Percentiles rank a stretch among this genome's conserved stretches.
These are phyloP conservation scores for Spodoptera frugiperda DNA, from an alignment of 1,140 invertebrate species.

Conservation along the genomic window DNA sequence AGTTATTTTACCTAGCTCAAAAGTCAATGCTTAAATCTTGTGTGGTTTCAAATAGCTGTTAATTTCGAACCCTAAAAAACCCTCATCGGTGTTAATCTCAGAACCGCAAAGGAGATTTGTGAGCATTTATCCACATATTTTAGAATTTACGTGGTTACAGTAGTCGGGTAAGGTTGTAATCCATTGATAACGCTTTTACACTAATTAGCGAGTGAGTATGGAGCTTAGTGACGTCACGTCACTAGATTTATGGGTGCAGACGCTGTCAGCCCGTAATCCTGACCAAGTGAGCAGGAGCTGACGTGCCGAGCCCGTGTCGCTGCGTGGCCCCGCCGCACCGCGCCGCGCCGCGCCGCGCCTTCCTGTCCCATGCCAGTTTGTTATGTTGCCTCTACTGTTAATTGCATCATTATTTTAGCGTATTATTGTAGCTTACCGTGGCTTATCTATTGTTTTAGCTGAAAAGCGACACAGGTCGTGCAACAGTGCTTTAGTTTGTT, in stretches of 20 bases:
- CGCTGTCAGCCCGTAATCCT: constrained; percentile 66
- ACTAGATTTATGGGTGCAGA: constrained; percentile 70
- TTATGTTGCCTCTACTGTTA: constrained; percentile 12
- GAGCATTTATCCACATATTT: constrained; percentile 18
- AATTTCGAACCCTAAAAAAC: constrained; percentile 21
- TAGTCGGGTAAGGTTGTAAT: constrained; percentile 53
- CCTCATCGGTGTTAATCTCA: constrained; percentile 21
- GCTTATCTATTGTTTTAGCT: no score
- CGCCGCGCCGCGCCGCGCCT: not conserved
- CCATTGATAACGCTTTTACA: constrained; percentile 69
- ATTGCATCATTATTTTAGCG: constrained; percentile 5
- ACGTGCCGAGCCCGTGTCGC: constrained; percentile 42
- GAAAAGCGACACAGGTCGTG: no score
- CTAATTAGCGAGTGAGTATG: constrained; percentile 72
- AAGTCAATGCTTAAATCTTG: constrained; percentile 26
- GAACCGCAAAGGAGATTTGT: constrained; percentile 38
- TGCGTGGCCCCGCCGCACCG: not conserved
- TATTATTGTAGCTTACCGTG: no score
- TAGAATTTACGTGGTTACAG: constrained; percentile 36
- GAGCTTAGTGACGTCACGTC: constrained; percentile 69
- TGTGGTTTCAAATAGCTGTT: constrained; percentile 11
- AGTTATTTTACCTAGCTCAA: constrained; percentile 9
- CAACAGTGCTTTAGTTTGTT: no score
- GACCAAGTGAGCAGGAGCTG: constrained; percentile 60
- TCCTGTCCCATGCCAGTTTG: not conserved